Evolutionary conservation across 2,888 invertebrate genomes (phyloP).

Genomic region (Leptura quadrifasciata): DNA sequence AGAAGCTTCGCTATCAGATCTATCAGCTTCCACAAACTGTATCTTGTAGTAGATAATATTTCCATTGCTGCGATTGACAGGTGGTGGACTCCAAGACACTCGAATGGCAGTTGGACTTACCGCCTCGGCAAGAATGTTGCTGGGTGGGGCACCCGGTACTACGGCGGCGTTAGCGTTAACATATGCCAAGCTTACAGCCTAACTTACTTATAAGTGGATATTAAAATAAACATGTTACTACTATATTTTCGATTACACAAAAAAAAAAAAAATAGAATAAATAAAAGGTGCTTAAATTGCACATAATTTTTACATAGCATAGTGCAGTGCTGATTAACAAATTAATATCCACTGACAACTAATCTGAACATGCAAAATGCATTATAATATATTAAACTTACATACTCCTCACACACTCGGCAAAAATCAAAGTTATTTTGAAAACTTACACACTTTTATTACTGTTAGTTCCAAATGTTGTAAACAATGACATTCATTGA

Average conservation of each 20-base stretch:
- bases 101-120: constrained; percentile 92
- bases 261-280: constrained; percentile 71
- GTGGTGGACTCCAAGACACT: constrained; percentile 95
- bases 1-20: constrained; percentile 89
- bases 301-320: constrained; percentile 61
- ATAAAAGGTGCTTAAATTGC: constrained; percentile 68
- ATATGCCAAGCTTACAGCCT: constrained; percentile 68
- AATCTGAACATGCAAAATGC: constrained; percentile 70
- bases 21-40: constrained; percentile 89
- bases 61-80: constrained; percentile 92
- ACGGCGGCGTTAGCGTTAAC: constrained; percentile 69
- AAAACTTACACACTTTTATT: constrained; percentile 62
- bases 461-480: constrained; percentile 43
- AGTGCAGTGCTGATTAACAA: constrained; percentile 73
- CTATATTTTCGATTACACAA: constrained; percentile 69
- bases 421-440: constrained; percentile 45
- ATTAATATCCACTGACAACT: constrained; percentile 73
- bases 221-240: constrained; percentile 73
- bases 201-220: constrained; percentile 68
- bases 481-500: constrained; percentile 11
- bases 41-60: constrained; percentile 96
- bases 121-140: constrained; percentile 92
- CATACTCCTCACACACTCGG: constrained; percentile 67
- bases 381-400: constrained; percentile 61
- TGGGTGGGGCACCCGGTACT: constrained; percentile 98